These are phyloP conservation scores for Oceanodroma leucorhoa DNA, from an alignment of 2,797 vertebrate species.

Conservation along the genomic window DNA sequence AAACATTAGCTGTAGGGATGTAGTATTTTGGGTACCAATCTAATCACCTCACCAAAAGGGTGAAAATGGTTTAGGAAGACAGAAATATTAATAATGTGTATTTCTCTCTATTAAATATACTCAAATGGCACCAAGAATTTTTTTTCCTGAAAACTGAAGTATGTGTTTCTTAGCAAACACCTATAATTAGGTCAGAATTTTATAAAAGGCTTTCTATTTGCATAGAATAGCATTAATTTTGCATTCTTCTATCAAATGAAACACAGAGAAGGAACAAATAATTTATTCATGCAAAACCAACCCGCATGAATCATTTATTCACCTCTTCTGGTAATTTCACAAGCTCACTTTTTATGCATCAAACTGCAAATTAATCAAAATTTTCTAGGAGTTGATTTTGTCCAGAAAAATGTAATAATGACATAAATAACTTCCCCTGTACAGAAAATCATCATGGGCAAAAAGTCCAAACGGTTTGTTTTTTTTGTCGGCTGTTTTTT, in stretches of 20 bases:
- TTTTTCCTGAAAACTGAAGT: neutral
- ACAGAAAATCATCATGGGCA: constrained; percentile 33
- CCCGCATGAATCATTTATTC: constrained; percentile 76
- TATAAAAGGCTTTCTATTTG: constrained; percentile 62
- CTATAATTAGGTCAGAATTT: constrained; percentile 70
- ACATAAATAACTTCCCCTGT: neutral
- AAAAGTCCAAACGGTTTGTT: neutral
- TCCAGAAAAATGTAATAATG: neutral
- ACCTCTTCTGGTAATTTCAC: constrained; percentile 69
- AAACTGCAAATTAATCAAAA: constrained; percentile 45
- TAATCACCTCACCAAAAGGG: neutral
- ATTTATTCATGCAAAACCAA: constrained; percentile 77
- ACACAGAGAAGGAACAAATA: constrained; percentile 62
- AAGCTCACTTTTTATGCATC: constrained; percentile 49
- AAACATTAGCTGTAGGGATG: neutral
- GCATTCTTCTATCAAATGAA: constrained; percentile 64
- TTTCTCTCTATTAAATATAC: neutral
- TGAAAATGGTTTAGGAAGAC: neutral
- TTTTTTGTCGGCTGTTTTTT: no score
- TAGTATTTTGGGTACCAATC: neutral
- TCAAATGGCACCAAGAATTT: neutral
- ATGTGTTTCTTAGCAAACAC: constrained; percentile 46
- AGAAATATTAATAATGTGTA: neutral
- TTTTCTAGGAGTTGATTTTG: constrained; percentile 42
- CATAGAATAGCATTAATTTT: constrained; percentile 71